Percentiles rank a stretch among this genome's conserved stretches.
Evolutionary conservation across 2,888 invertebrate genomes (phyloP).

Genomic region (Ectropis crepuscularia): DNA sequence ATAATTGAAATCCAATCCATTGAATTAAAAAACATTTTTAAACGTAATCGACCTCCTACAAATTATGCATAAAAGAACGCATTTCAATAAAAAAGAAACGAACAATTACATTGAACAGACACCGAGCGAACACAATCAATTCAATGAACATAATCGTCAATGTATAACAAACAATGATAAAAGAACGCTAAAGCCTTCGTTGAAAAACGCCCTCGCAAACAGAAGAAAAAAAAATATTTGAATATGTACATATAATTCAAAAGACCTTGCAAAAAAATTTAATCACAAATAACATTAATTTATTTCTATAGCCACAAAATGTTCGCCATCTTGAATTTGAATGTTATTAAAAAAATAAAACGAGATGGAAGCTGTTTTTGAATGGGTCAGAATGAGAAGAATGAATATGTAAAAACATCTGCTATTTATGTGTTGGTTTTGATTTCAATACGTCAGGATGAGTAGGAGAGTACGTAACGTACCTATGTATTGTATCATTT

Average conservation of each 20-base stretch:
- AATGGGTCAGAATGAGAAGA: slow-evolving; percentile 51
- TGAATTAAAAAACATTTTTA: slow-evolving; percentile 9
- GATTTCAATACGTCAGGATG: too few species aligned
- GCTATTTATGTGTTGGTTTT: slow-evolving; percentile 38
- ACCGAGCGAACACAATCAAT: slow-evolving; percentile 55
- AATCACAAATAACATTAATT: slow-evolving; percentile 45
- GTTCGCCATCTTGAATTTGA: slow-evolving; percentile 76
- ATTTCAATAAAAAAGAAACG: slow-evolving; percentile 37
- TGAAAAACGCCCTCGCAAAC: slow-evolving; percentile 50
- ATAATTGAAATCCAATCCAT: not conserved
- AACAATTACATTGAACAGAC: slow-evolving; percentile 58
- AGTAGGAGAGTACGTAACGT: too few species aligned
- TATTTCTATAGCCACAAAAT: slow-evolving; percentile 60
- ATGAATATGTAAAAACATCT: slow-evolving; percentile 66
- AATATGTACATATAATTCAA: too few species aligned
- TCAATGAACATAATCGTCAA: slow-evolving; percentile 59
- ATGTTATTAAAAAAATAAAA: slow-evolving; percentile 56
- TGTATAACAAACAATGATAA: slow-evolving; percentile 56
- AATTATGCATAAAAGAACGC: slow-evolving; percentile 20
- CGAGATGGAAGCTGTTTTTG: slow-evolving; percentile 52
- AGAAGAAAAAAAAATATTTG: slow-evolving; percentile 41
- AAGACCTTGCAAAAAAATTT: too few species aligned
- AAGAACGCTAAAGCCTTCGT: slow-evolving; percentile 54
- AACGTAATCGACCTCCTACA: slow-evolving; percentile 52
- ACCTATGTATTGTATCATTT: too few species aligned